A percentile compares a stretch with the other conserved stretches of the same genome.
Evolutionary conservation across 2,113 vertebrate genomes (phyloP).

Genomic region (Bubo bubo): DNA sequence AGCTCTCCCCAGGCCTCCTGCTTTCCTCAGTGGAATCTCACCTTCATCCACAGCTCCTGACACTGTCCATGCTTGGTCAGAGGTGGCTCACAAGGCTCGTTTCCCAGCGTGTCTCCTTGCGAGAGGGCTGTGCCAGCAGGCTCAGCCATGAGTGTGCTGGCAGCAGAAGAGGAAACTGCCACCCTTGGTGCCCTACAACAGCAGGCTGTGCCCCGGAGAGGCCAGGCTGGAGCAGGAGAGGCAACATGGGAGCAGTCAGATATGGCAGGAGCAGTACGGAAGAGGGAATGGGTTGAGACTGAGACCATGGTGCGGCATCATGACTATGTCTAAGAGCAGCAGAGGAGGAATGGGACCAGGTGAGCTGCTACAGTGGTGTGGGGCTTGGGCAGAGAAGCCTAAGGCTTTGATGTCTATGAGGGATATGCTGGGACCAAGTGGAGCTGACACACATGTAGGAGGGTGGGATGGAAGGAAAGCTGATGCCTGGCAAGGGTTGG

Average conservation of each 20-base stretch:
- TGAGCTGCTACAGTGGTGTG: neutral
- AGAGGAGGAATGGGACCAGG: neutral
- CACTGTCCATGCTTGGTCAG: neutral
- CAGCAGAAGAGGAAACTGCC: neutral
- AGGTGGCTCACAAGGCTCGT: neutral
- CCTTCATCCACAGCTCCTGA: neutral
- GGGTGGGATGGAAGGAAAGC: neutral
- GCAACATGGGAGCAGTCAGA: neutral
- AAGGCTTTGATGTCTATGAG: neutral
- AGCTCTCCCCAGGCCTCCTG: neutral
- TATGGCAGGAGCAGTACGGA: neutral
- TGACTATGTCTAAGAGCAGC: neutral
- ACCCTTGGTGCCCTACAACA: neutral
- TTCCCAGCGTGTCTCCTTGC: rapidly evolving
- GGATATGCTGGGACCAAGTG: neutral
- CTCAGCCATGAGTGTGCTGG: neutral
- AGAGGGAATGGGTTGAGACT: neutral
- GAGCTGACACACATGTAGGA: neutral
- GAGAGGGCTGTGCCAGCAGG: neutral
- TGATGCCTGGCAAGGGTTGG: neutral
- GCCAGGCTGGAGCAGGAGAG: neutral
- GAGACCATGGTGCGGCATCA: neutral
- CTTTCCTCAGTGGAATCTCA: neutral
- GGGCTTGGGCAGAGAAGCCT: neutral
- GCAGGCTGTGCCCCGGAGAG: neutral